A percentile compares a stretch with the other conserved stretches of the same genome.
phyloP scores from a whole-genome alignment of 1,140 invertebrate genomes.

The Laupala kohalensis region DNA sequence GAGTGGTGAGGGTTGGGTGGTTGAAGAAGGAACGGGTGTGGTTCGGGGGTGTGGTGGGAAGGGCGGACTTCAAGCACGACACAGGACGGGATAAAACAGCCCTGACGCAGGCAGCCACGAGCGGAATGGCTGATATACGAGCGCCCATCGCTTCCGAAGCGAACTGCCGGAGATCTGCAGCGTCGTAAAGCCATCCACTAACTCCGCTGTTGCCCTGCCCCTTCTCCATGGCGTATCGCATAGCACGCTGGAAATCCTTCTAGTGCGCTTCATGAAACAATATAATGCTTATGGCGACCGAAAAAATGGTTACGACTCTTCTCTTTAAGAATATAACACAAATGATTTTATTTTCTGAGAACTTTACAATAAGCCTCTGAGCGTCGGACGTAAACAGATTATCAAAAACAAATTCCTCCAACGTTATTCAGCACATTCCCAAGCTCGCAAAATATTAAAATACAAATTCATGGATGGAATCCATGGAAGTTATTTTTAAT shows the following conservation, averaged over 20 bases:
- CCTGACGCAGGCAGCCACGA: neutral
- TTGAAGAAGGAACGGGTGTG: too few species aligned
- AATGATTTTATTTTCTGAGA: neutral
- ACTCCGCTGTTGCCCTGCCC: neutral
- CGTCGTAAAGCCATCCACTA: neutral
- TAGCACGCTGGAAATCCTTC: neutral
- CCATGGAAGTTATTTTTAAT: neutral
- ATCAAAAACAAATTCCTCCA: neutral
- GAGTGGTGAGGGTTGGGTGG: too few species aligned
- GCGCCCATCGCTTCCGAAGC: neutral
- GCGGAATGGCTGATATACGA: neutral
- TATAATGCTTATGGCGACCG: neutral
- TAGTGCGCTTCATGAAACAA: neutral
- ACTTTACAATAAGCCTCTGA: neutral
- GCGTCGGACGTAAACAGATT: neutral
- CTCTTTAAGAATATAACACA: neutral
- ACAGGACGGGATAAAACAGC: neutral
- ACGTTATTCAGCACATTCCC: neutral
- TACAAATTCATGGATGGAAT: neutral
- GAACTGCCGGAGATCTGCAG: neutral
- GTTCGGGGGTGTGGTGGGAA: neutral
- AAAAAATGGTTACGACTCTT: neutral
- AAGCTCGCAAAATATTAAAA: neutral
- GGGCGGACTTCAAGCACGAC: too few species aligned
- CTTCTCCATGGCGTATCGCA: too few species aligned